Conservation (phyloP, 1,140 invertebrate genomes). For the Maniola jurtina region DNA sequence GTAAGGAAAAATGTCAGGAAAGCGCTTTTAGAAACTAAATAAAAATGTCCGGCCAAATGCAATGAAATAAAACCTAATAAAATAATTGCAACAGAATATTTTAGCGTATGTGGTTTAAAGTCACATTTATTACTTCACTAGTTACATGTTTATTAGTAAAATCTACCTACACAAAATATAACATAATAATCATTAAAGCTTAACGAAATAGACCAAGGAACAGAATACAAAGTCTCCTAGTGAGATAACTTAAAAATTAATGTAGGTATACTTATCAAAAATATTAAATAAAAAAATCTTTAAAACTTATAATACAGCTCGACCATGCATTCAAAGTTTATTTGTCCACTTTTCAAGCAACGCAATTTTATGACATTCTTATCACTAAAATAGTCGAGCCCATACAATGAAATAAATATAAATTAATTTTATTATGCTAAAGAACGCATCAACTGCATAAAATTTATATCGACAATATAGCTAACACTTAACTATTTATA, state of each 20-base stretch:
- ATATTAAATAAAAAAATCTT: background rate
- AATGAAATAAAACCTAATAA: too few species aligned
- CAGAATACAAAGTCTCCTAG: constrained; percentile 14
- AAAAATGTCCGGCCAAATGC: too few species aligned
- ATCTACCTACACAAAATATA: constrained; percentile 48
- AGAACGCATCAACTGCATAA: constrained; percentile 41
- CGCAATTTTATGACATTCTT: background rate
- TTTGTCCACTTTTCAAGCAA: background rate
- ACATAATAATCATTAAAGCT: constrained; percentile 35
- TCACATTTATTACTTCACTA: constrained; percentile 73
- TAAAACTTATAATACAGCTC: constrained; percentile 3
- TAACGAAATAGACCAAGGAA: constrained; percentile 18
- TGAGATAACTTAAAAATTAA: background rate
- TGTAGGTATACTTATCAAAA: background rate
- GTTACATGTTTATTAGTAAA: constrained; percentile 44
- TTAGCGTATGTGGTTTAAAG: constrained; percentile 55
- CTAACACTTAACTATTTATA: constrained; percentile 64
- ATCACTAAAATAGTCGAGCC: background rate
- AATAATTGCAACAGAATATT: constrained; percentile 14
- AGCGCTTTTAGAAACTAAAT: too few species aligned
- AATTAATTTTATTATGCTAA: constrained; percentile 10
- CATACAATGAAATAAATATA: constrained; percentile 17
- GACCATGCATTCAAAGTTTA: constrained; percentile 6
- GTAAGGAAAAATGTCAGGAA: too few species aligned
- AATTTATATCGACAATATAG: constrained; percentile 53